Conservation (phyloP, 1,140 invertebrate species). For the Drosophila ananassae region DNA sequence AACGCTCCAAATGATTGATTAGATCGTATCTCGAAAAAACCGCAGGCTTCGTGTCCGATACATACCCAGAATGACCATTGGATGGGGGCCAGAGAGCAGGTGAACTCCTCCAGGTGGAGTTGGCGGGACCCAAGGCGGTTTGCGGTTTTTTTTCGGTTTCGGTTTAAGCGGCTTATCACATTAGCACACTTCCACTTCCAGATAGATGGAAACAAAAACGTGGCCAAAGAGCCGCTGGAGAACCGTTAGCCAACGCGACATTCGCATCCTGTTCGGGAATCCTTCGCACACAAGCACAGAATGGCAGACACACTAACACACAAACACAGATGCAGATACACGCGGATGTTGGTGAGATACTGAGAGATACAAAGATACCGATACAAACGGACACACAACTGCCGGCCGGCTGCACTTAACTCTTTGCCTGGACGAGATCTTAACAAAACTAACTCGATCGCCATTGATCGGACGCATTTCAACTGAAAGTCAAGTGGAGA, state of each 20-base stretch:
- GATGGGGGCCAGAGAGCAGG: conserved; percentile 12
- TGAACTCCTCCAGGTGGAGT: conserved; percentile 25
- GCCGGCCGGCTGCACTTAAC: conserved; percentile 64
- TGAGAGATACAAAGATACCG: neutral
- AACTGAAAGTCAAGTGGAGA: conserved; percentile 73
- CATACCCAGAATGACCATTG: conserved; percentile 35
- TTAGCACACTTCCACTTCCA: conserved; percentile 58
- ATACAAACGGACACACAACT: conserved; percentile 15
- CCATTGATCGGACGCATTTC: conserved; percentile 79
- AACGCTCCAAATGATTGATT: conserved; percentile 19
- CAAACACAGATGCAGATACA: conserved; percentile 10
- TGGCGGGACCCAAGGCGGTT: conserved; percentile 27
- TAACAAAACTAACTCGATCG: conserved; percentile 83
- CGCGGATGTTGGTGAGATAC: conserved; percentile 1
- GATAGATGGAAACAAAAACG: conserved; percentile 11
- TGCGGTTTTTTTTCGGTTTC: conserved; percentile 3
- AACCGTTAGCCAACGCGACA: conserved; percentile 52
- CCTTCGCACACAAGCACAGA: conserved; percentile 27
- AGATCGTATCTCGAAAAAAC: conserved; percentile 19
- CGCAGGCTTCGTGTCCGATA: conserved; percentile 28
- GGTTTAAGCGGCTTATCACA: conserved; percentile 58
- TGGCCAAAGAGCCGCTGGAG: conserved; percentile 23
- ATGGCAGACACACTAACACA: neutral
- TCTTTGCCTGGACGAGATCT: conserved; percentile 77
- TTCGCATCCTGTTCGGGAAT: conserved; percentile 48